A percentile compares a stretch with the other conserved stretches of the same genome.
phyloP scores from a whole-genome alignment of 1,140 invertebrate species.

The Zaprionus lachaisei region DNA sequence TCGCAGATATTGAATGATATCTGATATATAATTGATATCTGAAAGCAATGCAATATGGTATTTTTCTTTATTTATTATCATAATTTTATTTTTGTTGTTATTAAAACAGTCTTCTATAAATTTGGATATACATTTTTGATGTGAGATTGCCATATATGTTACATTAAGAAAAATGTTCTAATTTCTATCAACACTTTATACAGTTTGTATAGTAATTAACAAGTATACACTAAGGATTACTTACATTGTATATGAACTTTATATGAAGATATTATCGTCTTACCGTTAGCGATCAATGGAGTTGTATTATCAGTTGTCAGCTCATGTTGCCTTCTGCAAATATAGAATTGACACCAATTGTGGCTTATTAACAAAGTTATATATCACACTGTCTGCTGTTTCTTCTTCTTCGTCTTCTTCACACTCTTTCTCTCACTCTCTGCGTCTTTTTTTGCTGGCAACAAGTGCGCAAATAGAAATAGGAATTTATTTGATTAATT shows the following conservation, averaged over 20 bases:
- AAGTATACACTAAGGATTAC: neutral
- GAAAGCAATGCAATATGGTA: too few relatives aligned
- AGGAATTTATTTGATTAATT: constrained; percentile 65
- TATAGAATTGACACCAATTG: constrained; percentile 5
- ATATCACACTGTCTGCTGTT: neutral
- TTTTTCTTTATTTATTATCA: too few relatives aligned
- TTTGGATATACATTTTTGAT: too few relatives aligned
- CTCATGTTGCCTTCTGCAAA: constrained; percentile 30
- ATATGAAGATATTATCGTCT: constrained; percentile 2
- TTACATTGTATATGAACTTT: neutral
- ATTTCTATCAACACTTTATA: neutral
- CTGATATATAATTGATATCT: too few relatives aligned
- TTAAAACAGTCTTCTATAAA: too few relatives aligned
- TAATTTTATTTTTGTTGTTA: too few relatives aligned
- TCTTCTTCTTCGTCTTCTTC: neutral
- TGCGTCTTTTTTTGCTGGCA: neutral
- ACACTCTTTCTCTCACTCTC: neutral
- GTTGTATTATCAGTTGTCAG: neutral
- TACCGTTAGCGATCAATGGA: constrained; percentile 9
- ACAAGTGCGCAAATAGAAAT: constrained; percentile 53
- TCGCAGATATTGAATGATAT: neutral
- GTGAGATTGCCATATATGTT: too few relatives aligned
- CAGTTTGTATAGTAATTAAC: neutral
- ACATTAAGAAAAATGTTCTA: neutral
- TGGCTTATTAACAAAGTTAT: constrained; percentile 2